Evolutionary conservation across 2,113 vertebrate species (phyloP), one percentile per base, ranked within the genome.

Genomic region (Sinocyclocheilus anophthalmus): DNA sequence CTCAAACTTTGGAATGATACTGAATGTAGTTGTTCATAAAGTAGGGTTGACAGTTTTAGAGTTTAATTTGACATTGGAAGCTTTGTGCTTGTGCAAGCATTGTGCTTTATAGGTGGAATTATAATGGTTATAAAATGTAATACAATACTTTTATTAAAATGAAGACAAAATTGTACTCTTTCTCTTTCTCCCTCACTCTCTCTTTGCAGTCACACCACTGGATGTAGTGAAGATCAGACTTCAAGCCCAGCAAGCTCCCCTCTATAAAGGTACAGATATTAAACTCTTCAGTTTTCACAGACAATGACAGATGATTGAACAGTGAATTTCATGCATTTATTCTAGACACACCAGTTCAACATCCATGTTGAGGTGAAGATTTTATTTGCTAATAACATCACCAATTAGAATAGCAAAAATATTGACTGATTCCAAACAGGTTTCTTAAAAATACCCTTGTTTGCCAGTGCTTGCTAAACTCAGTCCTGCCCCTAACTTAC

Each of bases 141-240:
- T 33, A 33, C 2, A 33, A 63, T 37, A 45, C 42, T 45, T 45
- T 10, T 45, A 2, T 45, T 10, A 2, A 45, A 45, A 10, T n/a
- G n/a, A 75, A 50, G 42, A n/a, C 39, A 48, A 42, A 72, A 48
- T 48, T n/a, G 2, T 24, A 13, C 2, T 0, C 1, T 87, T n/a
- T 90, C 1, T 12, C 9, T 13, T 26, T n/a, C 13, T 86, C 37
- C 6, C 3, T 22, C 6, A 9, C 72, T 82, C 53, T 77, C 5
- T 4, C 76, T 79, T 86, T 83, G 0, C 89, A 99, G 98, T 98
- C 91, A 99, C 97, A 0, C 98, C 97, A 0, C 92, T 99, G 93
- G 97, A 99, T 0, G 98, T 99, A 88, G 97, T 99, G 89, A 99
- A 99, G 94, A 97, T 99, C 86, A 94, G 98, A 72, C 93, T 99